These are phyloP conservation scores for Galerucella pusilla DNA, from an alignment of 2,888 invertebrate genomes.

Conservation along the genomic window DNA sequence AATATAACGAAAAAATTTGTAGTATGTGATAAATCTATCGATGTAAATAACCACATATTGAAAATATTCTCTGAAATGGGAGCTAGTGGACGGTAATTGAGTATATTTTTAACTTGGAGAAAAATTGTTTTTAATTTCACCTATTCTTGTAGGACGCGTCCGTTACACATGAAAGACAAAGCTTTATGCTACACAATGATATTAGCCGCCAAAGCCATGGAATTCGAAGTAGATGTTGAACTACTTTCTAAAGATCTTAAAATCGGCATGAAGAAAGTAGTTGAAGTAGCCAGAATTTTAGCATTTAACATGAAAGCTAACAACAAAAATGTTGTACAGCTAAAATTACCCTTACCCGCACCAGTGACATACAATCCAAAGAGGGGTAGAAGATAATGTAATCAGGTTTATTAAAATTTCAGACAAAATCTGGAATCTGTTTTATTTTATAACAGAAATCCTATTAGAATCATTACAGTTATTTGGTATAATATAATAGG, in stretches of 20 bases:
- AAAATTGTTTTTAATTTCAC: background rate
- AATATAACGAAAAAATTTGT: slow-evolving; percentile 53
- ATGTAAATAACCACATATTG: slow-evolving; percentile 57
- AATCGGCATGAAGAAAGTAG: slow-evolving; percentile 57
- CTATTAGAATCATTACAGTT: too few species aligned
- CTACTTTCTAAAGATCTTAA: slow-evolving; percentile 56
- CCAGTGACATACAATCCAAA: slow-evolving; percentile 48
- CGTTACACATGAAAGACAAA: slow-evolving; percentile 61
- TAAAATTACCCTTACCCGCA: slow-evolving; percentile 58
- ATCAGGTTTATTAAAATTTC: slow-evolving; percentile 11
- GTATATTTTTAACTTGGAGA: background rate
- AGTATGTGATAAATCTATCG: slow-evolving; percentile 56
- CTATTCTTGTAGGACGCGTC: slow-evolving; percentile 55
- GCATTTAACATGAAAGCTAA: slow-evolving; percentile 53
- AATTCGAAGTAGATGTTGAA: slow-evolving; percentile 58
- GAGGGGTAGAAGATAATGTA: slow-evolving; percentile 41
- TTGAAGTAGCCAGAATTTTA: slow-evolving; percentile 58
- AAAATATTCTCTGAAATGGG: slow-evolving; percentile 53
- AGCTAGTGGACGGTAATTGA: slow-evolving; percentile 47
- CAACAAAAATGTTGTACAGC: slow-evolving; percentile 52
- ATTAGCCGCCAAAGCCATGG: slow-evolving; percentile 55
- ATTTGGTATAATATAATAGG: too few species aligned
- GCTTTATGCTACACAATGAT: slow-evolving; percentile 60
- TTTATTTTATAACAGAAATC: too few species aligned
- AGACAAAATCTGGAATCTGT: too few species aligned